phyloP scores from a whole-genome alignment of 2,888 invertebrate species.

The Caenorhabditis sp. region DNA sequence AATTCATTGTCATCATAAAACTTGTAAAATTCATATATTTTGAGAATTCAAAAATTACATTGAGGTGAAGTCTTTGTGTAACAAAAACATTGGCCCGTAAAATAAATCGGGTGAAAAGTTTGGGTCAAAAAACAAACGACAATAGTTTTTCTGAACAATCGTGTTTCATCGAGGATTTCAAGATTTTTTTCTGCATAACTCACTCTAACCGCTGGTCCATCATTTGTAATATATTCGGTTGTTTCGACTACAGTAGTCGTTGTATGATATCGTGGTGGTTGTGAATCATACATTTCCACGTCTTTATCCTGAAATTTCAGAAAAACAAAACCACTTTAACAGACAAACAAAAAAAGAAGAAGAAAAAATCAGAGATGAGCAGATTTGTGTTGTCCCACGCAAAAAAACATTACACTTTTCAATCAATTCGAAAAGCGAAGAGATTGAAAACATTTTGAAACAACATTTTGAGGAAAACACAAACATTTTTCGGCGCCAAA shows the following conservation, averaged over 20 bases:
- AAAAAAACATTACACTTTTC: background rate
- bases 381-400: background rate
- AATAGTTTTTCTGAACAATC: too few species aligned
- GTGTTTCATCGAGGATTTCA: too few species aligned
- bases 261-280: constrained; percentile 36
- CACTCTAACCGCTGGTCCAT: constrained; percentile 51
- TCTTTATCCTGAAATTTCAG: constrained; percentile 22
- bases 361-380: constrained; percentile 5
- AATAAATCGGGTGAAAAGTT: background rate
- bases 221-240: constrained; percentile 52
- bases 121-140: background rate
- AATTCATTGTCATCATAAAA: too few species aligned
- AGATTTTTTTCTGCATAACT: too few species aligned
- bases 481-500: background rate
- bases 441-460: too few species aligned
- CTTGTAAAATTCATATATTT: too few species aligned
- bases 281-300: constrained; percentile 43
- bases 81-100: too few species aligned
- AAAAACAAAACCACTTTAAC: background rate
- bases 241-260: constrained; percentile 60
- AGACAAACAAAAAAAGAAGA: constrained; percentile 3
- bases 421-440: too few species aligned
- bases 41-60: too few species aligned
- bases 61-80: too few species aligned
- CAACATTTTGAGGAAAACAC: background rate